Evolutionary conservation across 2,888 invertebrate species (phyloP), one percentile per base, ranked within the genome.

Genomic region (Eledona agricola): DNA sequence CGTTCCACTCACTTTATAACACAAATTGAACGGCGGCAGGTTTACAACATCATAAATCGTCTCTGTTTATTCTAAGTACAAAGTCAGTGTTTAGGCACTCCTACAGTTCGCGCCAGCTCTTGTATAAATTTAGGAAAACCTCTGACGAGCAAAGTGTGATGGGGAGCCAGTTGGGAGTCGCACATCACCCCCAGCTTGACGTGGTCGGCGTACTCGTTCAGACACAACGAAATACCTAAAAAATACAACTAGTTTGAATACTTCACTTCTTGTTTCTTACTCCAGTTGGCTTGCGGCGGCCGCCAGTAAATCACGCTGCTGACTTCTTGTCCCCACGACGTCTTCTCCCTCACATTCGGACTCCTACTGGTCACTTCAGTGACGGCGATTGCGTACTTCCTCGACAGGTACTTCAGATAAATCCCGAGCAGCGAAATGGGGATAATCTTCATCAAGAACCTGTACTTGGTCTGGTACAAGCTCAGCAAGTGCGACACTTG

Each of bases 261-360:
- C n/a, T n/a, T 16, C 7, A 23, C 13, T 1, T 11, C 11, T 17
- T 17, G 6, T 22, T 4, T 47, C 85, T 81, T 72, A 88, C 89
- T 84, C 57, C 87, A 87, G 72, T 89, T 89, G 42, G 88, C 87
- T 72, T 88, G 89, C 0, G 88, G 87, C 5, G 89, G 88, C 59
- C 87, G 78, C 87, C 87, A 89, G 66, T 87, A 88, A 42, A 88
- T 76, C 0, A 84, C 82, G 23, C 80, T 79, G 2, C 81, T 81
- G 1, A 88, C 80, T 4, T 81, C 79, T 55, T 87, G 84, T 0
- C 87, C 85, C 81, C 87, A 87, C 9, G 85, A 62, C 3, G 85
- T 83, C 1, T 77, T 79, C 55, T 83, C 78, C 2, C 75, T 74
- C 60, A 74, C 66, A 53, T 72, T 55, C 57, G 73, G 46, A 76